These are phyloP conservation scores for Mormyrus hasselquistii DNA, from an alignment of 2,797 vertebrate genomes.

Conservation along the genomic window DNA sequence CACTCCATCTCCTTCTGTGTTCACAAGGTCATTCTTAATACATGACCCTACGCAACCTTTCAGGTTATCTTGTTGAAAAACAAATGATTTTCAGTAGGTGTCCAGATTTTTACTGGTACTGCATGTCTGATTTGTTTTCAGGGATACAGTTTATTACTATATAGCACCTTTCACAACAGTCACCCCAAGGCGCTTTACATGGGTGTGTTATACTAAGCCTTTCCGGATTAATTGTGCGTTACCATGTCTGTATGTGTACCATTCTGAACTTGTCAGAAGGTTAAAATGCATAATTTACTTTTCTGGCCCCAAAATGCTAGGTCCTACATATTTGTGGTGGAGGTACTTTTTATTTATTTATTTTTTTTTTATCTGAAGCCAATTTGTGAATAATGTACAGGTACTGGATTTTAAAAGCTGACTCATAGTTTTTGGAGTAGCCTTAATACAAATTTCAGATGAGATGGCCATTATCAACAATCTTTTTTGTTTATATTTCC, in stretches of 20 bases:
- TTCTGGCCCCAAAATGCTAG: not conserved
- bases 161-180: not conserved
- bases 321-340: conserved; percentile 19
- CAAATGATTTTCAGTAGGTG: not conserved
- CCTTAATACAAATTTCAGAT: conserved; percentile 47
- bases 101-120: not conserved
- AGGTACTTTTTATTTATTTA: conserved; percentile 42
- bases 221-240: not conserved
- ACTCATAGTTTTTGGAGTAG: conserved; percentile 45
- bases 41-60: not conserved
- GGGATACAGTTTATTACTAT: not conserved
- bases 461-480: conserved; percentile 54
- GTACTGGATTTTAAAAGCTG: conserved; percentile 50
- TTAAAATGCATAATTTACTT: not conserved
- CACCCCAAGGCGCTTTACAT: not conserved
- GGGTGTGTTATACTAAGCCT: not conserved
- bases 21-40: not conserved
- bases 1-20: not conserved
- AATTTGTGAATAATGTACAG: conserved; percentile 78
- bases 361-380: conserved; percentile 59
- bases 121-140: not conserved
- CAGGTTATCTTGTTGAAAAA: not conserved
- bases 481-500: conserved; percentile 37
- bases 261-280: not conserved
- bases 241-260: conserved; percentile 28